Percentiles rank a stretch among this genome's conserved stretches.
Conservation (phyloP, 2,888 invertebrate species). For the Drosophila mayaguana region DNA sequence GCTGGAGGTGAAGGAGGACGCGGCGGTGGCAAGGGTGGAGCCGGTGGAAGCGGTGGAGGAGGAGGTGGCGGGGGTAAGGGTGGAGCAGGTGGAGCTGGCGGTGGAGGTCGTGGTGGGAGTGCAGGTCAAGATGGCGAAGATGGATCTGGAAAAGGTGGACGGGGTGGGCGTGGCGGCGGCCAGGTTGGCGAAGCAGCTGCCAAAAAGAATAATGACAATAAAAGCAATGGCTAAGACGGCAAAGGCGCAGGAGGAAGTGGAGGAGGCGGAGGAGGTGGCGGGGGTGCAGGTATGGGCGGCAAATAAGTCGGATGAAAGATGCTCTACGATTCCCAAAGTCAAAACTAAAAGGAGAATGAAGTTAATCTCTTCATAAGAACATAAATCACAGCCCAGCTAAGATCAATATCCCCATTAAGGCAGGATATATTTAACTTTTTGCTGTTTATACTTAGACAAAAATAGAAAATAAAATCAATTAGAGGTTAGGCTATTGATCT, state of each 20-base stretch:
- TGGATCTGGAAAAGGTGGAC: constrained; percentile 8
- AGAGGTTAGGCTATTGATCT: too few relatives aligned
- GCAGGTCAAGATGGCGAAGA: constrained; percentile 11
- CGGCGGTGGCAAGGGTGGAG: constrained; percentile 1
- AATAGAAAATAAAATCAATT: too few relatives aligned
- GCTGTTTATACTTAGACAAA: too few relatives aligned
- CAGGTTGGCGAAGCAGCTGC: constrained; percentile 6
- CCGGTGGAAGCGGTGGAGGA: neutral
- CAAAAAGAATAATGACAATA: constrained; percentile 1
- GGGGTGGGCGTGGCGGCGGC: constrained; percentile 14
- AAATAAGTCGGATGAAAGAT: too few relatives aligned
- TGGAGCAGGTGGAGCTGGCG: neutral
- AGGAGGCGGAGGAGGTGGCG: neutral
- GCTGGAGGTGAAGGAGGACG: constrained; percentile 8
- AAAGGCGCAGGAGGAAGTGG: neutral
- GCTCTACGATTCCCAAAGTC: neutral
- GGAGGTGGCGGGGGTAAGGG: neutral
- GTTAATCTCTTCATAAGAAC: neutral
- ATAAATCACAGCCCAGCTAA: neutral
- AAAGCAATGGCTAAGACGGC: constrained; percentile 3
- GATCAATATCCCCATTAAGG: neutral
- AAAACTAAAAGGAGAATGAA: neutral
- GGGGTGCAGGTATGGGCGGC: neutral
- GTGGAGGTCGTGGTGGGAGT: constrained; percentile 9
- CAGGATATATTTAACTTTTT: too few relatives aligned